A percentile compares a stretch with the other conserved stretches of the same genome.
These are phyloP conservation scores for Corythoichthys intestinalis DNA, from an alignment of 2,113 vertebrate genomes.

Conservation along the genomic window DNA sequence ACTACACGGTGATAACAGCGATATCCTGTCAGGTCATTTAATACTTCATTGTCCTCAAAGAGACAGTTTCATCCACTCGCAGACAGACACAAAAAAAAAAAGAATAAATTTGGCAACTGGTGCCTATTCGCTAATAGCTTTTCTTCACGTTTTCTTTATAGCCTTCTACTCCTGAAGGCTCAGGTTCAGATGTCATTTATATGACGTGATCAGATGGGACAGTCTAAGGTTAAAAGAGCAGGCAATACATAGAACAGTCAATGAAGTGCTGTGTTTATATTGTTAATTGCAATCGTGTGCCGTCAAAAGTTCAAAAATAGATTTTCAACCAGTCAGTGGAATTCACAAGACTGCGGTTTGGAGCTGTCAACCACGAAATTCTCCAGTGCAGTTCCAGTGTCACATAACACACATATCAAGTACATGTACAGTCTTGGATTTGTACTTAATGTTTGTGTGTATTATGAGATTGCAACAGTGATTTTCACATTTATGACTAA, in stretches of 20 bases:
- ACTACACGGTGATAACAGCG: conserved; percentile 55
- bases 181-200: conserved; percentile 18
- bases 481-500: conserved; percentile 19
- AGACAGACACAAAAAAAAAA: conserved; percentile 18
- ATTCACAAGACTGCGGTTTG: conserved; percentile 16
- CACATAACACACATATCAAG: conserved; percentile 10
- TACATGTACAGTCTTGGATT: not conserved
- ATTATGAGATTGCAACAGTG: not conserved
- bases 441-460: conserved; percentile 5
- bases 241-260: not conserved
- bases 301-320: not conserved
- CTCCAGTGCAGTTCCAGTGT: not conserved
- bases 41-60: conserved; percentile 45
- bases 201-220: conserved; percentile 36
- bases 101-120: conserved; percentile 18
- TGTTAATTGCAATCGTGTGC: conserved; percentile 15
- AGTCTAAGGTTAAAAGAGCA: conserved; percentile 1
- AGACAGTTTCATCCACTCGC: not conserved
- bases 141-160: not conserved
- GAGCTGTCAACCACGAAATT: not conserved
- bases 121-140: conserved; percentile 1
- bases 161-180: not conserved
- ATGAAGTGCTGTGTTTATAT: conserved; percentile 33
- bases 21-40: conserved; percentile 47
- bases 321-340: not conserved